Percentiles rank a stretch among this genome's conserved stretches.
phyloP scores from a whole-genome alignment of 2,113 vertebrate genomes.

The Astatotilapia flaviijosephi region DNA sequence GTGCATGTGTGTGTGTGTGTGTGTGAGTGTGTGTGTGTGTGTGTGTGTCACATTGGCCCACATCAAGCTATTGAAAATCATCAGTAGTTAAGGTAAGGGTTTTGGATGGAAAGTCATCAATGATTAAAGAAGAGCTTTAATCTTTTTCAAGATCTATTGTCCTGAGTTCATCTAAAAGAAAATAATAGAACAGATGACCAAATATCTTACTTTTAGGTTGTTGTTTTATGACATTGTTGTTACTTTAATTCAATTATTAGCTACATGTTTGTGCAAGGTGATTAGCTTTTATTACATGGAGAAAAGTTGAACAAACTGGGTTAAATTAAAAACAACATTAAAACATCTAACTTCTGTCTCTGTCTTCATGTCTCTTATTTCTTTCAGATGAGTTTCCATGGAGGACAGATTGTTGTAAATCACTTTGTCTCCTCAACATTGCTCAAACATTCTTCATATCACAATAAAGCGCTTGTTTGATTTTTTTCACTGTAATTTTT shows the following conservation, averaged over 20 bases:
- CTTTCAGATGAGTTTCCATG: neutral
- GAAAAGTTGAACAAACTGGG: neutral
- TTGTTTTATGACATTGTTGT: neutral
- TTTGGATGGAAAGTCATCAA: conserved; percentile 47
- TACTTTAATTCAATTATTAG: neutral
- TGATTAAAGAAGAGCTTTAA: conserved; percentile 24
- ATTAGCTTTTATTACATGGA: neutral
- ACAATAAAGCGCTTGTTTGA: neutral
- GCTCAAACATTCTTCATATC: neutral
- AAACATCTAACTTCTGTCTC: neutral
- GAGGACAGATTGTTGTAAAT: neutral
- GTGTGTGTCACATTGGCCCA: conserved; percentile 68
- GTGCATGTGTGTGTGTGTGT: conserved; percentile 74
- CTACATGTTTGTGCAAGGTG: neutral
- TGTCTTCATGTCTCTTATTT: neutral
- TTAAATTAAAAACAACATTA: neutral
- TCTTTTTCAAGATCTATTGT: neutral
- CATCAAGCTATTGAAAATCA: conserved; percentile 82
- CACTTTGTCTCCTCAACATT: neutral
- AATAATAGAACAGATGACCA: neutral
- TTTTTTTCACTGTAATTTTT: neutral
- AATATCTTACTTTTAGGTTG: neutral
- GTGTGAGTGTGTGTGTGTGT: conserved; percentile 71
- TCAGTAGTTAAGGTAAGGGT: conserved; percentile 80
- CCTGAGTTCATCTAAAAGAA: neutral